Evolutionary conservation across 1,140 invertebrate species (phyloP).

Genomic region (Cydia pomonella): DNA sequence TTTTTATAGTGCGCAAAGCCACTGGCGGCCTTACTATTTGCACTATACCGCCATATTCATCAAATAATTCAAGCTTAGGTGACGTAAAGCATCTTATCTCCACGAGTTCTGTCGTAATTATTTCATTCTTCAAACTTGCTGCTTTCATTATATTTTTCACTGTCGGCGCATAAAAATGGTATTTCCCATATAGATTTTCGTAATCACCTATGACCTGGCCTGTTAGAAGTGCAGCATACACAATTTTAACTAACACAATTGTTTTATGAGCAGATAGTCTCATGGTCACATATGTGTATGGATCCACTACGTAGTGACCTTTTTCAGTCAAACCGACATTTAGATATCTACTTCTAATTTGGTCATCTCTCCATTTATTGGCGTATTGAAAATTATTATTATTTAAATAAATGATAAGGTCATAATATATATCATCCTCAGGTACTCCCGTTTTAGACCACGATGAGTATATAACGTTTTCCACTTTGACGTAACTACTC

Average conservation of each 20-base stretch:
- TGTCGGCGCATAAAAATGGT: constrained; percentile 62
- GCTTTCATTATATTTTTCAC: constrained; percentile 60
- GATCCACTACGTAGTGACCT: constrained; percentile 45
- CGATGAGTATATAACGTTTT: constrained; percentile 46
- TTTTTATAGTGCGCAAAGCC: background rate
- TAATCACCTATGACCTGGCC: constrained; percentile 57
- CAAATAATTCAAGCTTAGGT: constrained; percentile 48
- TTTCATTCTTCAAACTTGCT: constrained; percentile 52
- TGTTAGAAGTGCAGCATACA: constrained; percentile 47
- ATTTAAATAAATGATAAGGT: constrained; percentile 44
- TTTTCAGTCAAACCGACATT: constrained; percentile 43
- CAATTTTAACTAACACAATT: constrained; percentile 50
- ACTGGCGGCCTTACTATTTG: background rate
- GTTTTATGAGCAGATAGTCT: constrained; percentile 48
- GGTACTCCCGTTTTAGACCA: constrained; percentile 51
- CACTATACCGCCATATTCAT: constrained; percentile 32
- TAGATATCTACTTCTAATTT: constrained; percentile 38
- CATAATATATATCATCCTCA: constrained; percentile 46
- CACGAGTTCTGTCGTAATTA: constrained; percentile 51
- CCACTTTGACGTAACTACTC: constrained; percentile 38
- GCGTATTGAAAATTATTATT: constrained; percentile 39
- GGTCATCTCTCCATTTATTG: constrained; percentile 53
- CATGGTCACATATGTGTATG: constrained; percentile 42
- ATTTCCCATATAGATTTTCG: constrained; percentile 54
- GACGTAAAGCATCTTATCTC: constrained; percentile 56